Percentiles rank a stretch among this genome's conserved stretches.
Conservation (phyloP, 2,888 invertebrate species). For the Amblyteles armatorius region DNA sequence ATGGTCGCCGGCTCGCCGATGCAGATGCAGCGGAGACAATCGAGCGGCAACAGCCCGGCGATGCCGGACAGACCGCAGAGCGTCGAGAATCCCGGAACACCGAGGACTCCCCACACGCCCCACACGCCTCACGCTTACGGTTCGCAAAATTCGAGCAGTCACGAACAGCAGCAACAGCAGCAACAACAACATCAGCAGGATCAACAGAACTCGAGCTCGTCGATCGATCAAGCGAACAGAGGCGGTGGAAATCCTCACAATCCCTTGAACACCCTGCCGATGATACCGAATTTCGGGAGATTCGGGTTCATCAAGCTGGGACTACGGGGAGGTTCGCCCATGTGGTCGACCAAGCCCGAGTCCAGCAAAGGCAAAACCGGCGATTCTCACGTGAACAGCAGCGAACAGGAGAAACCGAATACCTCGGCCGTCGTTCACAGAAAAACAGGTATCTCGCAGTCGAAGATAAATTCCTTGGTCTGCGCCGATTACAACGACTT, state of each 20-base stretch:
- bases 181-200: constrained; percentile 74
- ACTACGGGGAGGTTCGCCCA: constrained; percentile 89
- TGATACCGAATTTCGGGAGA: constrained; percentile 87
- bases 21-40: constrained; percentile 86
- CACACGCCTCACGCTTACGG: constrained; percentile 73
- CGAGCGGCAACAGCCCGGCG: constrained; percentile 86
- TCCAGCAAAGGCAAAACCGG: constrained; percentile 82
- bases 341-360: constrained; percentile 86
- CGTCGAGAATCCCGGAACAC: constrained; percentile 87
- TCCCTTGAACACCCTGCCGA: constrained; percentile 87
- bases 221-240: constrained; percentile 80
- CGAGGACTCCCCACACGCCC: constrained; percentile 85
- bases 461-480: constrained; percentile 86
- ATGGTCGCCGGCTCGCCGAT: constrained; percentile 85
- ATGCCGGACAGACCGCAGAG: constrained; percentile 87
- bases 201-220: constrained; percentile 66
- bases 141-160: constrained; percentile 52
- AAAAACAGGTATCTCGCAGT: constrained; percentile 82
- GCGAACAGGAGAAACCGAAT: constrained; percentile 84
- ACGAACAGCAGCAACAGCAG: constrained; percentile 77
- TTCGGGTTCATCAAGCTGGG: constrained; percentile 88
- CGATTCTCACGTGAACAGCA: constrained; percentile 81
- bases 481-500: constrained; percentile 87
- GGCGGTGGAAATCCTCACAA: constrained; percentile 86
- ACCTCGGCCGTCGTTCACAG: constrained; percentile 82